phyloP scores from a whole-genome alignment of 2,113 vertebrate genomes.

The Heptranchias perlo region DNA sequence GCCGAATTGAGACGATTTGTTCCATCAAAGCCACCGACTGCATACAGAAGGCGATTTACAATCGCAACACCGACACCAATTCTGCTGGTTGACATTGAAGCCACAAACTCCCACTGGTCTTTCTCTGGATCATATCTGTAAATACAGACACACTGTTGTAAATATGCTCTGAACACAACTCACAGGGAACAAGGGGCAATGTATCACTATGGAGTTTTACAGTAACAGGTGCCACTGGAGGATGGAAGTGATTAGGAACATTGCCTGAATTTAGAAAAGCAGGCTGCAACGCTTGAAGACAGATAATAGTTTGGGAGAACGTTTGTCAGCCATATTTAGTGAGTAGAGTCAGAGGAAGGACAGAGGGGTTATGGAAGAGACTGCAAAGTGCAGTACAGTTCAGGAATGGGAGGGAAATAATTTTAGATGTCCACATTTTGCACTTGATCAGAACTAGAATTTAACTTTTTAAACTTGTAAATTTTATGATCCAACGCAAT shows the following conservation, averaged over 20 bases:
- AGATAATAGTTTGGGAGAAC: neutral
- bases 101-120: slow-evolving; percentile 77
- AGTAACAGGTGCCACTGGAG: neutral
- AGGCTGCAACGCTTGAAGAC: neutral
- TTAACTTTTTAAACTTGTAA: neutral
- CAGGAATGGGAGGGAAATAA: neutral
- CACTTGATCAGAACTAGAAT: neutral
- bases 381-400: neutral
- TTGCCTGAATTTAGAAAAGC: neutral
- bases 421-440: neutral
- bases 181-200: neutral
- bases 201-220: neutral
- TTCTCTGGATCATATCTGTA: slow-evolving; percentile 82
- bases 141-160: neutral
- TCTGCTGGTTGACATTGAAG: slow-evolving; percentile 73
- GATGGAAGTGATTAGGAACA: neutral
- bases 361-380: neutral
- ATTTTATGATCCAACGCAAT: neutral
- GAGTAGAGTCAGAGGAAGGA: neutral
- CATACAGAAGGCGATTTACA: slow-evolving; percentile 80
- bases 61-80: slow-evolving; percentile 87
- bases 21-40: slow-evolving; percentile 83
- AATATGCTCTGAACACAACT: neutral
- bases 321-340: neutral
- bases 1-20: slow-evolving; percentile 72